phyloP scores from a whole-genome alignment of 2,888 invertebrate species.

The Sarcophaga subvicina region DNA sequence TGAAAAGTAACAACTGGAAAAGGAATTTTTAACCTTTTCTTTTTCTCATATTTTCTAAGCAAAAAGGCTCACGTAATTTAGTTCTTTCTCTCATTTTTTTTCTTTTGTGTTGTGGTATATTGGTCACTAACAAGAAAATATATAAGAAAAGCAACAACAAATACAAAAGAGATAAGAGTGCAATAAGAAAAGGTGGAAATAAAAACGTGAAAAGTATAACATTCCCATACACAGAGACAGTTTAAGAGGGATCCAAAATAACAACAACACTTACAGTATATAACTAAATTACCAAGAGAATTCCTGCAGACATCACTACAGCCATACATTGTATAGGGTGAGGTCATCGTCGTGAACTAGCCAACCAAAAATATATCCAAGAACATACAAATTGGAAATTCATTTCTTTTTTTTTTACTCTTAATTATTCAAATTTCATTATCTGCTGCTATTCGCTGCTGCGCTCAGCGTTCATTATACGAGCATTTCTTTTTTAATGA shows the following conservation, averaged over 20 bases:
- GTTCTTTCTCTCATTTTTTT: not conserved
- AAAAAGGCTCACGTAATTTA: constrained; percentile 40
- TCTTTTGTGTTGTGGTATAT: constrained; percentile 39
- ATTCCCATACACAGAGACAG: not conserved
- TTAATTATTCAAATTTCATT: too few relatives aligned
- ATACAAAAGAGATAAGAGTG: not conserved
- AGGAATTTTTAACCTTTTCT: not conserved
- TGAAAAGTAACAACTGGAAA: constrained; percentile 18
- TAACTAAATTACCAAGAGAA: not conserved
- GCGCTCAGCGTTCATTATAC: too few relatives aligned
- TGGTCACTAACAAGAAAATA: constrained; percentile 30
- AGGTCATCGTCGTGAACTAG: constrained; percentile 26
- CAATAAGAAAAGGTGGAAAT: not conserved
- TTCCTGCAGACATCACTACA: not conserved
- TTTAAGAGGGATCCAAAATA: too few relatives aligned
- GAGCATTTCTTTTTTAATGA: too few relatives aligned
- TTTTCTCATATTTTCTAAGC: not conserved
- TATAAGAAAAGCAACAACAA: not conserved
- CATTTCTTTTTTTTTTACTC: constrained; percentile 2
- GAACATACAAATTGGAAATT: not conserved
- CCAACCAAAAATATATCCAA: not conserved
- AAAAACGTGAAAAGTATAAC: not conserved
- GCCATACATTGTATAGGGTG: constrained; percentile 25
- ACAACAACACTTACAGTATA: not conserved
- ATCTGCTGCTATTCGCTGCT: too few relatives aligned